These are phyloP conservation scores for Aphrocallistes beatrix DNA, from an alignment of 37 sponge, comb jelly and placozoan species.

Conservation along the genomic window DNA sequence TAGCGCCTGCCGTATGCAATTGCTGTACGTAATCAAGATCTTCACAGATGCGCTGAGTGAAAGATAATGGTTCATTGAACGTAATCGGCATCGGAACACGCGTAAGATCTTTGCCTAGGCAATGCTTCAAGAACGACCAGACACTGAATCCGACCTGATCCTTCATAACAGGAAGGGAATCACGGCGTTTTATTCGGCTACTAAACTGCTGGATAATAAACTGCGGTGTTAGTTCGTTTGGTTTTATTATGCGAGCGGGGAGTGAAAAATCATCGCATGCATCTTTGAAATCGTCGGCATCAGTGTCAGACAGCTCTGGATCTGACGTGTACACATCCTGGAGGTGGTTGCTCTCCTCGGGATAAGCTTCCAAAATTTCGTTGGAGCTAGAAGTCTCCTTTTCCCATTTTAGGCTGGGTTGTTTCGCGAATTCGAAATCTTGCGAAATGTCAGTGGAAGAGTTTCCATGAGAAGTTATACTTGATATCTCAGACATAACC, in stretches of 20 bases:
- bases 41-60: conserved; percentile 77
- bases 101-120: conserved; percentile 77
- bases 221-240: not conserved
- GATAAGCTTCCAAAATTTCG: not conserved
- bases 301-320: not conserved
- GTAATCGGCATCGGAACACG: conserved; percentile 78
- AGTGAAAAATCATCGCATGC: not conserved
- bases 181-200: not conserved
- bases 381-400: not conserved
- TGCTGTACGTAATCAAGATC: conserved; percentile 82
- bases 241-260: not conserved
- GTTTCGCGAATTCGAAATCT: not conserved
- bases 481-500: not conserved
- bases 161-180: not conserved
- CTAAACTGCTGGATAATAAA: not conserved
- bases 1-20: conserved; percentile 61
- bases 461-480: not conserved
- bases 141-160: conserved; percentile 6
- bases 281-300: not conserved
- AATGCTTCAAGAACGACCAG: conserved; percentile 50
- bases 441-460: not conserved
- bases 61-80: conserved; percentile 89
- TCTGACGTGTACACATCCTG: not conserved
- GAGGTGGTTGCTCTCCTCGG: not conserved
- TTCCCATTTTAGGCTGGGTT: not conserved